phyloP scores from a whole-genome alignment of 2,797 vertebrate genomes.

The Argya squamiceps region DNA sequence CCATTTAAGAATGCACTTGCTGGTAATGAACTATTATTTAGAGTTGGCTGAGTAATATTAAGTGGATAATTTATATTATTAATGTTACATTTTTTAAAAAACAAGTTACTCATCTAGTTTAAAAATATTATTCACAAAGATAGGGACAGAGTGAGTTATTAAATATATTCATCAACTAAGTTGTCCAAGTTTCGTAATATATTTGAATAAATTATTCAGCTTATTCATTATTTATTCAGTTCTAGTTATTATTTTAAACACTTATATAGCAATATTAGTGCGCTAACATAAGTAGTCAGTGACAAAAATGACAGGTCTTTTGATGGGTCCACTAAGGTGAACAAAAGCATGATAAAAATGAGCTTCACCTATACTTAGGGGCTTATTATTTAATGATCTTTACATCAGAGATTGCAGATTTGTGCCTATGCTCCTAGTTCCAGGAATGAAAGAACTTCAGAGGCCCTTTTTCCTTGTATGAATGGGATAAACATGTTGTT shows the following conservation, averaged over 20 bases:
- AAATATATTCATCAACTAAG: constrained; percentile 54
- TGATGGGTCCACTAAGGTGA: neutral
- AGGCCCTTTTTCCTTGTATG: neutral
- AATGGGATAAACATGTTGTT: neutral
- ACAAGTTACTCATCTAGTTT: neutral
- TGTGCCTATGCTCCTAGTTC: neutral
- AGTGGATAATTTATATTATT: constrained; percentile 22
- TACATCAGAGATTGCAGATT: neutral
- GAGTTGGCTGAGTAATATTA: neutral
- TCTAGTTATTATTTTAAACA: constrained; percentile 56
- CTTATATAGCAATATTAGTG: neutral
- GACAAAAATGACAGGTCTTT: neutral
- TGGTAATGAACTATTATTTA: neutral
- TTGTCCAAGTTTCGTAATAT: constrained; percentile 33
- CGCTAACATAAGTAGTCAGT: neutral
- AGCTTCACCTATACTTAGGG: neutral
- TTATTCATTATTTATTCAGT: constrained; percentile 44
- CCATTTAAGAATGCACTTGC: neutral
- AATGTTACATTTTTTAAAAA: neutral
- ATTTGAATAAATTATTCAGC: constrained; percentile 38
- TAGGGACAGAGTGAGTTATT: constrained; percentile 28
- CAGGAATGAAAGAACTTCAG: neutral
- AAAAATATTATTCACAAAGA: constrained; percentile 23
- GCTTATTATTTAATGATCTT: neutral
- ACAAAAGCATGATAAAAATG: neutral